Percentiles rank a stretch among this genome's conserved stretches.
Evolutionary conservation across 2,888 invertebrate genomes (phyloP).

Genomic region (Cecidostiba fungosa): DNA sequence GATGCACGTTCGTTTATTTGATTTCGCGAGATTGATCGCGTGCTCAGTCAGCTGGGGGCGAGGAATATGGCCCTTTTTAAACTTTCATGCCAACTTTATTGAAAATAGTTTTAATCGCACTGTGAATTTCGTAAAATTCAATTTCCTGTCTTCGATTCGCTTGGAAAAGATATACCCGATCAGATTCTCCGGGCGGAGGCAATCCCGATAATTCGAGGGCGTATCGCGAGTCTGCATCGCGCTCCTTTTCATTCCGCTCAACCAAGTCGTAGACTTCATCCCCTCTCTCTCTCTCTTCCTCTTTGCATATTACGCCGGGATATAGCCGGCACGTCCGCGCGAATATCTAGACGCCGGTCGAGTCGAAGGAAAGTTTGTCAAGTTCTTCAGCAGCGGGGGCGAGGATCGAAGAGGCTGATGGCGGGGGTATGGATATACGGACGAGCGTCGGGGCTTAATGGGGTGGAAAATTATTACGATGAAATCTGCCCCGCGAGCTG

Average conservation of each 20-base stretch:
- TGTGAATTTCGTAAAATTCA: background rate
- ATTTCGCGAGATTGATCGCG: slow-evolving; percentile 32
- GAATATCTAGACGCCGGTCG: background rate
- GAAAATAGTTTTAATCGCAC: background rate
- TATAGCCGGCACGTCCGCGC: background rate
- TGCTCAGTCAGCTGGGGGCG: background rate
- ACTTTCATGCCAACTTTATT: background rate
- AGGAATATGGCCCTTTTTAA: background rate
- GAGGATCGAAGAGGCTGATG: background rate
- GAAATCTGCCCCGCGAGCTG: slow-evolving; percentile 74
- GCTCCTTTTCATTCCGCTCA: slow-evolving; percentile 44
- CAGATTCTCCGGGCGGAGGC: slow-evolving; percentile 20
- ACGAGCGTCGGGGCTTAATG: slow-evolving; percentile 72
- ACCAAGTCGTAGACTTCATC: background rate
- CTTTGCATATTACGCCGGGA: slow-evolving; percentile 58
- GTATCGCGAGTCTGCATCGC: slow-evolving; percentile 47
- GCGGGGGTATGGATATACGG: background rate
- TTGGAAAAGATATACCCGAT: slow-evolving; percentile 24
- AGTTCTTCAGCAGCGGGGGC: slow-evolving; percentile 46
- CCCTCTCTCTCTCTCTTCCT: slow-evolving; percentile 17
- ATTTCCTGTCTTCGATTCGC: background rate
- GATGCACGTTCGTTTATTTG: slow-evolving; percentile 30
- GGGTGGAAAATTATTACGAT: slow-evolving; percentile 79
- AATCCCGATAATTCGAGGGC: slow-evolving; percentile 55
- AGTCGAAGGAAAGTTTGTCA: slow-evolving; percentile 50